Conservation (phyloP, 2,888 invertebrate species). For the Incurvaria masculella region DNA sequence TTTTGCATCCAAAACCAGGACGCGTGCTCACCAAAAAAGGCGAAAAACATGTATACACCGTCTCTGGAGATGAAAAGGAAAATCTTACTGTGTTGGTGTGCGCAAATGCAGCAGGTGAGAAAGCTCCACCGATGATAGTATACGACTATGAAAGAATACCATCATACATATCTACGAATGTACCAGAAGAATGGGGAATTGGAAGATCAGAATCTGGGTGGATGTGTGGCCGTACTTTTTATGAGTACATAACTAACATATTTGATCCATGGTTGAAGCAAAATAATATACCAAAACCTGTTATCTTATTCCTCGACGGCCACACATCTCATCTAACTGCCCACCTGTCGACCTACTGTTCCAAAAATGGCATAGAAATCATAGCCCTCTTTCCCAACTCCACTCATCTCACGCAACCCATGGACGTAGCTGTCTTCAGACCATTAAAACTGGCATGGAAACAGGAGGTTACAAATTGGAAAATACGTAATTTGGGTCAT, state of each 20-base stretch:
- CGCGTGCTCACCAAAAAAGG: not conserved
- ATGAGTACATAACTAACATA: conserved; percentile 4
- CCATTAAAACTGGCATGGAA: conserved; percentile 7
- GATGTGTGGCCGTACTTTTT: conserved; percentile 7
- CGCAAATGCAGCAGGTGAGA: not conserved
- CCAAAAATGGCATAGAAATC: conserved; percentile 7
- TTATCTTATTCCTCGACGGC: conserved; percentile 6
- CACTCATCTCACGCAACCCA: conserved; percentile 14
- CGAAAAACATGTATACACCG: not conserved
- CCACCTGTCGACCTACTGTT: conserved; percentile 6
- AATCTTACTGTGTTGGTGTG: not conserved
- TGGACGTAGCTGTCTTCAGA: conserved; percentile 14
- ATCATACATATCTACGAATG: conserved; percentile 1
- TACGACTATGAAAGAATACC: conserved; percentile 6
- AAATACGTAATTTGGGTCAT: conserved; percentile 7
- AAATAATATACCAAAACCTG: conserved; percentile 5
- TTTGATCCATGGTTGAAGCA: conserved; percentile 5
- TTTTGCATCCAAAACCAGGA: not conserved
- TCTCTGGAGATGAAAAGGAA: not conserved
- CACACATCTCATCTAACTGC: conserved; percentile 14
- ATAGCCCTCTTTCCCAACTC: conserved; percentile 13
- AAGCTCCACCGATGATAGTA: conserved; percentile 6
- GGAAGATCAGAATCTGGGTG: conserved; percentile 6
- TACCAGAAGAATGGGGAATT: conserved; percentile 5
- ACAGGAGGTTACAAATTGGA: conserved; percentile 8